A percentile compares a stretch with the other conserved stretches of the same genome.
Evolutionary conservation across 1,140 invertebrate genomes (phyloP).

Genomic region (Drosophila nebulosa): DNA sequence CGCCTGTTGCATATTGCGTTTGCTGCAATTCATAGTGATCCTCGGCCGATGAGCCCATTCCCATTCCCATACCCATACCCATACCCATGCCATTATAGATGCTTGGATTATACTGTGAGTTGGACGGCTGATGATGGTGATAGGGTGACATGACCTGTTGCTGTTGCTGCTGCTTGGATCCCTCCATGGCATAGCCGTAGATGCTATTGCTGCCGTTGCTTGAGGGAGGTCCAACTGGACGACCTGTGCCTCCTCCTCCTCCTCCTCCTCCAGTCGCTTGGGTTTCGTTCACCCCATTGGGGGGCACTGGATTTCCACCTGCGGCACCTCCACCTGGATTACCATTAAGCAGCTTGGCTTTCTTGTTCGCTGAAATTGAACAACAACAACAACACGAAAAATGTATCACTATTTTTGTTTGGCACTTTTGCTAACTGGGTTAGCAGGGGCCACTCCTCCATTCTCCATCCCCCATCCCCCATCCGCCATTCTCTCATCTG

Average conservation of each 20-base stretch:
- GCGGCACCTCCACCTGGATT: conserved; percentile 6
- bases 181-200: conserved; percentile 52
- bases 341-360: conserved; percentile 80
- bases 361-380: conserved; percentile 81
- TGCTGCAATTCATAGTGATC: conserved; percentile 75
- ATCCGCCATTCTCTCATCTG: conserved; percentile 17
- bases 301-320: neutral
- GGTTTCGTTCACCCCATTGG: too few species aligned
- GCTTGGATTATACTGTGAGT: conserved; percentile 38
- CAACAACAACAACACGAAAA: too few species aligned
- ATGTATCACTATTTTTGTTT: conserved; percentile 77
- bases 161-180: conserved; percentile 36
- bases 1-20: conserved; percentile 54
- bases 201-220: conserved; percentile 25
- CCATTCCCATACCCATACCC: too few species aligned
- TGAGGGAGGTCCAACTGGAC: neutral
- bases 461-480: neutral
- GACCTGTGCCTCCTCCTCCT: conserved; percentile 1
- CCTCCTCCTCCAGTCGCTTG: neutral
- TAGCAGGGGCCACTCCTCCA: conserved; percentile 50
- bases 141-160: conserved; percentile 34
- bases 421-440: conserved; percentile 51
- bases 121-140: conserved; percentile 35
- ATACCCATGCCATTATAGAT: conserved; percentile 50
- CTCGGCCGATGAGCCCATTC: conserved; percentile 59